These are phyloP conservation scores for Pseudomyrmex sp. DNA, from an alignment of 1,140 invertebrate genomes.

Conservation along the genomic window DNA sequence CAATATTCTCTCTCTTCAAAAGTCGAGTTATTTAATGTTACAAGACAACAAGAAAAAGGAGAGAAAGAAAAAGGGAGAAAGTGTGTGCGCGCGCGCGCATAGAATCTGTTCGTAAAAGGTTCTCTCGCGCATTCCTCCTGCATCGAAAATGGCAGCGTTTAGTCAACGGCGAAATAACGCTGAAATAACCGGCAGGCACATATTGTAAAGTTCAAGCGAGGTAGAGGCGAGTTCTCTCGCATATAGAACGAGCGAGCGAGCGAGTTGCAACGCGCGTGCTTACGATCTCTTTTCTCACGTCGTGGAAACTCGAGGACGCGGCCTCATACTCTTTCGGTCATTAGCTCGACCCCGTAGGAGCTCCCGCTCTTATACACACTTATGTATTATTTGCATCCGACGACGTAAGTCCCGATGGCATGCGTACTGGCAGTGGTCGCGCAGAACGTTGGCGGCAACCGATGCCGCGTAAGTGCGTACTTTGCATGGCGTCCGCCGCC, in stretches of 20 bases:
- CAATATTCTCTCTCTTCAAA: too few relatives aligned
- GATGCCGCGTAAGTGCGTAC: constrained; percentile 62
- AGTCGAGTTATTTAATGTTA: too few relatives aligned
- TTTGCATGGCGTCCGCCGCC: constrained; percentile 68
- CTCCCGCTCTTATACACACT: constrained; percentile 65
- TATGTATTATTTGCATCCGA: constrained; percentile 74
- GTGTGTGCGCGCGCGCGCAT: too few relatives aligned
- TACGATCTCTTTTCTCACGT: constrained; percentile 69
- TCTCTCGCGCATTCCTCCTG: not conserved
- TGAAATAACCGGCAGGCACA: constrained; percentile 7
- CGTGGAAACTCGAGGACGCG: constrained; percentile 71
- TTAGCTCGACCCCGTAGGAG: constrained; percentile 66
- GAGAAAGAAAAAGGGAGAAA: too few relatives aligned
- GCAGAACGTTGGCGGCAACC: constrained; percentile 62
- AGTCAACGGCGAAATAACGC: not conserved
- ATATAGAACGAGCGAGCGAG: not conserved
- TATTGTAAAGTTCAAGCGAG: constrained; percentile 16
- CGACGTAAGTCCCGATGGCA: constrained; percentile 72
- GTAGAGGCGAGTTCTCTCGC: not conserved
- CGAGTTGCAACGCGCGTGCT: constrained; percentile 18
- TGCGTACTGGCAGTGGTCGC: constrained; percentile 65
- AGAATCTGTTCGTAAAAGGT: not conserved
- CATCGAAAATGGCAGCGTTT: not conserved
- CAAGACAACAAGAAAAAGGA: too few relatives aligned
- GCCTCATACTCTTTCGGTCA: constrained; percentile 74